phyloP scores from a whole-genome alignment of 2,113 vertebrate species.

The Corvus cornix region DNA sequence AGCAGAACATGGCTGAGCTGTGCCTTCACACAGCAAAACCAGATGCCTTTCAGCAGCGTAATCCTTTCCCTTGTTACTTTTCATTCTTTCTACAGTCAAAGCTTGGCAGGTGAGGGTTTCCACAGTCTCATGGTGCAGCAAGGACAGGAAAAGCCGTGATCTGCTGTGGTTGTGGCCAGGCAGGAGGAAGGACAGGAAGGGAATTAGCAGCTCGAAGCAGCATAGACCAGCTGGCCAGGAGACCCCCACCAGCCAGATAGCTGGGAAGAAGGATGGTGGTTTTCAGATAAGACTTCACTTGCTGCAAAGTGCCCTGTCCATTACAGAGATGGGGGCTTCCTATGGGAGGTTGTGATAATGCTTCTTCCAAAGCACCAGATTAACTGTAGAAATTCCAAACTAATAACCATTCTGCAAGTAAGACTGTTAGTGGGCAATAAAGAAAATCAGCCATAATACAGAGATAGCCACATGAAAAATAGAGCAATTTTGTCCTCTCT shows the following conservation, averaged over 20 bases:
- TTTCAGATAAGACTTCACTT: background rate
- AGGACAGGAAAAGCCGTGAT: background rate
- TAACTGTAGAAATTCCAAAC: slow-evolving; percentile 48
- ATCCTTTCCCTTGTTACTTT: background rate
- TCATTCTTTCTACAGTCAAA: background rate
- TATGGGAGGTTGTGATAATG: background rate
- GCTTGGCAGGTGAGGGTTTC: background rate
- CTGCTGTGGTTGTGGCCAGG: background rate
- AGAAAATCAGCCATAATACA: slow-evolving; percentile 48
- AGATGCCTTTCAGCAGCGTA: background rate
- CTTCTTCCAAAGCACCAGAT: slow-evolving; percentile 28
- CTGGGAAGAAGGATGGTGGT: background rate
- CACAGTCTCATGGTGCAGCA: rapidly evolving
- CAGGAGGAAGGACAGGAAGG: background rate
- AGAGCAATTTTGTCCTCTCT: slow-evolving; percentile 60
- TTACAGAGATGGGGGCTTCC: background rate
- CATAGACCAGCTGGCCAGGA: background rate
- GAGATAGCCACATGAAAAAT: slow-evolving; percentile 65
- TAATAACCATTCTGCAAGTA: slow-evolving; percentile 46
- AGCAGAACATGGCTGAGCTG: background rate
- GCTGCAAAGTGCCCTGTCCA: background rate
- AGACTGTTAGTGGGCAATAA: slow-evolving; percentile 45
- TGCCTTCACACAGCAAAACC: background rate
- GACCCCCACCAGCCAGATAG: background rate
- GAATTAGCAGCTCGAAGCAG: background rate